These are phyloP conservation scores for Promerops cafer DNA, from an alignment of 2,113 vertebrate genomes.

Conservation along the genomic window DNA sequence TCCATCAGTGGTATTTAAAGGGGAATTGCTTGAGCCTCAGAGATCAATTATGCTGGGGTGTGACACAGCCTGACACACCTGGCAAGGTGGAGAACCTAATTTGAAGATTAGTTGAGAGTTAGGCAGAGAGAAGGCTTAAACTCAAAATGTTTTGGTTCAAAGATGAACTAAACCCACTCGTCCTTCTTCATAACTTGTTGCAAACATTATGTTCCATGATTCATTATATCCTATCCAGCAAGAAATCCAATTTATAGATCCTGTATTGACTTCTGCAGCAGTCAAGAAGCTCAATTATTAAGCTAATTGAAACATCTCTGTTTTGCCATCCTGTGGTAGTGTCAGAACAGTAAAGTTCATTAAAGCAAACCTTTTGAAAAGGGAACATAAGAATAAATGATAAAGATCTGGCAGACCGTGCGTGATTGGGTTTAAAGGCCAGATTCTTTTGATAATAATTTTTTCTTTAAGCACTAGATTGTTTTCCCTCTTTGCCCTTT, in stretches of 20 bases:
- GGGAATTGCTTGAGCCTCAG: not conserved
- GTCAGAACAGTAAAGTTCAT: conserved; percentile 38
- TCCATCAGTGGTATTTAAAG: not conserved
- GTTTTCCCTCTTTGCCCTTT: not conserved
- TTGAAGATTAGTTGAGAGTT: not conserved
- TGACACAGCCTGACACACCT: not conserved
- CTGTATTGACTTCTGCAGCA: conserved; percentile 49
- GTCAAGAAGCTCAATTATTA: not conserved
- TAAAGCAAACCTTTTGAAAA: not conserved
- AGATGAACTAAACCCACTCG: not conserved
- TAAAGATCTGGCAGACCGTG: not conserved
- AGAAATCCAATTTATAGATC: conserved; percentile 42
- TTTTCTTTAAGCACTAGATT: not conserved
- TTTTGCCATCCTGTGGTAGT: not conserved
- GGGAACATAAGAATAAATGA: not conserved
- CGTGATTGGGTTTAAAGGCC: not conserved
- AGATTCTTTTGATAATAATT: not conserved
- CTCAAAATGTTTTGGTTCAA: not conserved
- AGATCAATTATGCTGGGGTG: not conserved
- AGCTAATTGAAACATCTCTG: conserved; percentile 27
- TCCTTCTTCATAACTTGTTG: not conserved
- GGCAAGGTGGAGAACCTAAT: not conserved
- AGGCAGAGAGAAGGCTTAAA: not conserved
- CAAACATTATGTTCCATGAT: not conserved
- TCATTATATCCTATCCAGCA: conserved; percentile 34